Evolutionary conservation across 2,797 vertebrate genomes (phyloP).

Genomic region (Sebastes itinus): DNA sequence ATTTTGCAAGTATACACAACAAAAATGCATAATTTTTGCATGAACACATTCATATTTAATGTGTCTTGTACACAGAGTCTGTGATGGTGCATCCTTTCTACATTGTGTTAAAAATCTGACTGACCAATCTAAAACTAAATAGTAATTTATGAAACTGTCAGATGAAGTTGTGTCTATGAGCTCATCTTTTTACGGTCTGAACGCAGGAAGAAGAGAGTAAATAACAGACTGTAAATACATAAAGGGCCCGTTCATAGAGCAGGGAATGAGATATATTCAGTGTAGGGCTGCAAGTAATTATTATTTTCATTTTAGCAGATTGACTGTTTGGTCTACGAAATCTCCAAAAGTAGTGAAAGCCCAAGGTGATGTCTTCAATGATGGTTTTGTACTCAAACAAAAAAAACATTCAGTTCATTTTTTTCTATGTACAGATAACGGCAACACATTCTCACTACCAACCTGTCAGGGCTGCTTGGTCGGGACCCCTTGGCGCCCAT

Average conservation of each 20-base stretch:
- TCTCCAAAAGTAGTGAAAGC: too few relatives aligned
- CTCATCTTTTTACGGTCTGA: background rate
- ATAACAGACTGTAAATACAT: background rate
- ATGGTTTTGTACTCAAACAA: too few relatives aligned
- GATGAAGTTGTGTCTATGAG: background rate
- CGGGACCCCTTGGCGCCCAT: too few relatives aligned
- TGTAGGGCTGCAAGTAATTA: background rate
- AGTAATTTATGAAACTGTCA: background rate
- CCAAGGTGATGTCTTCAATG: too few relatives aligned
- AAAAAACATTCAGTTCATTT: too few relatives aligned
- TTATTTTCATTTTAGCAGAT: too few relatives aligned
- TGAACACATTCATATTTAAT: too few relatives aligned
- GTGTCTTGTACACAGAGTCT: background rate
- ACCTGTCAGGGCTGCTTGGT: fast-evolving
- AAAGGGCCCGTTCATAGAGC: background rate
- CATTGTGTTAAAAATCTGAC: background rate
- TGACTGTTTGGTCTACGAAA: too few relatives aligned
- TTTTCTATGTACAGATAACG: too few relatives aligned
- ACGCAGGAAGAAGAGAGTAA: background rate
- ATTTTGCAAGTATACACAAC: too few relatives aligned
- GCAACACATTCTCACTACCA: too few relatives aligned
- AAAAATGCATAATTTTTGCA: too few relatives aligned
- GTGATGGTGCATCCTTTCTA: background rate
- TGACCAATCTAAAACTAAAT: background rate
- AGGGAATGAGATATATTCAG: background rate